These are phyloP conservation scores for Zapus hudsonius DNA, from an alignment of 2,113 vertebrate species.

Conservation along the genomic window DNA sequence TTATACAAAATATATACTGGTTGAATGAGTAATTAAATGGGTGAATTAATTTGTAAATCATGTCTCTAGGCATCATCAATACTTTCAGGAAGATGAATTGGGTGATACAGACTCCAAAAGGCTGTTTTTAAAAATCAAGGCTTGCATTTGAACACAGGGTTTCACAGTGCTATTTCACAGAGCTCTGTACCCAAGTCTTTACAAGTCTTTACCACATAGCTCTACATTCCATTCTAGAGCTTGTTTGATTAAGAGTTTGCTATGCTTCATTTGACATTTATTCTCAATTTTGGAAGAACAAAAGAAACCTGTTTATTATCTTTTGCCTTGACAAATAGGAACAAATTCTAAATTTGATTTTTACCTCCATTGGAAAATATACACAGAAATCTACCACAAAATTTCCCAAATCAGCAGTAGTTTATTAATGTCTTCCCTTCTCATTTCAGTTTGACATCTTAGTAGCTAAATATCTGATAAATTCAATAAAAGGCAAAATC, in stretches of 20 bases:
- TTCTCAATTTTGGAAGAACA: neutral
- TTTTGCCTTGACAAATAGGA: neutral
- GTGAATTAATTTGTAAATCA: neutral
- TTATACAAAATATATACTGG: neutral
- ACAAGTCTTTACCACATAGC: too few species aligned
- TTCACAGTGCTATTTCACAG: too few species aligned
- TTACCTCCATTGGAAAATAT: neutral
- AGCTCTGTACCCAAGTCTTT: too few species aligned
- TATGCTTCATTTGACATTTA: neutral
- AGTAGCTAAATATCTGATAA: neutral
- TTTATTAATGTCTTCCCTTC: neutral
- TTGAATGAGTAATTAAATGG: neutral
- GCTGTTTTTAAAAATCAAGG: too few species aligned
- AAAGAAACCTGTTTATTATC: neutral
- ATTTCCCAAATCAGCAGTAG: neutral
- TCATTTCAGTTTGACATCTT: neutral
- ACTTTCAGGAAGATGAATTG: neutral
- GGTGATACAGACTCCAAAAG: neutral
- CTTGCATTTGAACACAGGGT: too few species aligned
- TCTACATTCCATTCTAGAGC: neutral
- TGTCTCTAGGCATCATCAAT: neutral
- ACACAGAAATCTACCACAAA: neutral
- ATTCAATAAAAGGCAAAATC: neutral
- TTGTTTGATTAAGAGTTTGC: neutral
- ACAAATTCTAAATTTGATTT: constrained; percentile 21